Evolutionary conservation across 2,797 vertebrate genomes (phyloP), one percentile per base, ranked within the genome.

Genomic region (Anguilla pacifica): DNA sequence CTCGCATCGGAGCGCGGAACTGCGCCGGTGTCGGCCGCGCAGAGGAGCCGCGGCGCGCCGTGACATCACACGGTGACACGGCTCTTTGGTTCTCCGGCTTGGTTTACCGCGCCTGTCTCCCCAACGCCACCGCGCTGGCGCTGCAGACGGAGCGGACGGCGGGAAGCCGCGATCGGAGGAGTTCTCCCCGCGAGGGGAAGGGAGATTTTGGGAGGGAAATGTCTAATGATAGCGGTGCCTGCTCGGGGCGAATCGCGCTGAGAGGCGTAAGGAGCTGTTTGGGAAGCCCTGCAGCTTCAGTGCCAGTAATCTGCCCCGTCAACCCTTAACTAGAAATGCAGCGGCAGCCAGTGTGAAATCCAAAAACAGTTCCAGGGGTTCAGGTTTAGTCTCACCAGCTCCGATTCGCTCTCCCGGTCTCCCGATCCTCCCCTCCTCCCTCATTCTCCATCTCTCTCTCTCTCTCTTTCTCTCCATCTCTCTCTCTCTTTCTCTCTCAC

Each of bases 271-370:
- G 72, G n/a, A 64, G 70, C 53, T 39, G 67, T 28, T 1, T 19
- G 55, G 39, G 86, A 25, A 79, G 49, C 46, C 72, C 28, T 82
- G 59, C 5, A 61, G n/a, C 53, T 25, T 55, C 83, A 70, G 82
- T 72, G 59, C 86, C 59, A 82, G 92, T 89, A 94, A 91, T 85
- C 91, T 92, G 90, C 88, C 93, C 0, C 87, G 89, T 84, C 0
- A 86, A 85, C 92, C 91, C 84, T 57, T 35, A 46, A 61, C 79
- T 53, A 31, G 31, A 88, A 72, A 83, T 74, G 74, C 85, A 86
- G 55, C 39, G 57, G 77, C 88, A 59, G 83, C 67, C 82, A 59
- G 39, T 86, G 87, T 89, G 79, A 86, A 72, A 86, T 70, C 82
- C 87, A 83, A 31, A 81, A 22, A 87, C 89, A 35, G 57, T 74